Percentiles rank a stretch among this genome's conserved stretches.
Conservation (phyloP, 2,113 vertebrate genomes). For the Mystacornis crossleyi region DNA sequence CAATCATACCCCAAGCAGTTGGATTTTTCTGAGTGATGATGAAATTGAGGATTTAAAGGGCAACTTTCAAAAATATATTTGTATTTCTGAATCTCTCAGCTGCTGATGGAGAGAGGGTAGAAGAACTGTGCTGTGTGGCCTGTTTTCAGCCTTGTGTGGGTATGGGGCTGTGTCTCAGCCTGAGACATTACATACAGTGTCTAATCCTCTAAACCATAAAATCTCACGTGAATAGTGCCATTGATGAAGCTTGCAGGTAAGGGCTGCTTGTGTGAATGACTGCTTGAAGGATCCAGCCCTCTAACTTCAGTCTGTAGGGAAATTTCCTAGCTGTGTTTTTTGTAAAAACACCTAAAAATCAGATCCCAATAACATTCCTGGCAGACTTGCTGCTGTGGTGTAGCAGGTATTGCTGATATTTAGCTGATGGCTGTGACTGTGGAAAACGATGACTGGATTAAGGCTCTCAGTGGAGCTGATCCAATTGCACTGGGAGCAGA, state of each 20-base stretch:
- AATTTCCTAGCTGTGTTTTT: conserved; percentile 45
- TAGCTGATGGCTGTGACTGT: not conserved
- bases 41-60: not conserved
- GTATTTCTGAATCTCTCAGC: not conserved
- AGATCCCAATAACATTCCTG: not conserved
- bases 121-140: not conserved
- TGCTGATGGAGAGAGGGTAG: not conserved
- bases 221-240: conserved; percentile 45
- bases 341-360: conserved; percentile 54
- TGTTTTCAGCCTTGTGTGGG: not conserved
- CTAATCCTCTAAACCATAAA: conserved; percentile 51
- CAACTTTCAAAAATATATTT: not conserved
- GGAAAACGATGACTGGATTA: not conserved
- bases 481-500: not conserved
- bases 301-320: conserved; percentile 12
- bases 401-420: not conserved
- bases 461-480: not conserved
- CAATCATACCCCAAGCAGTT: not conserved
- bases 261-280: not conserved
- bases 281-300: not conserved
- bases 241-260: conserved; percentile 33
- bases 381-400: not conserved
- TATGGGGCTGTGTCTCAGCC: not conserved
- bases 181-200: conserved; percentile 57
- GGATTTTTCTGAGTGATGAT: not conserved